Evolutionary conservation across 1,140 invertebrate genomes (phyloP), one percentile per base, ranked within the genome.

Genomic region (Dendroctonus valens): DNA sequence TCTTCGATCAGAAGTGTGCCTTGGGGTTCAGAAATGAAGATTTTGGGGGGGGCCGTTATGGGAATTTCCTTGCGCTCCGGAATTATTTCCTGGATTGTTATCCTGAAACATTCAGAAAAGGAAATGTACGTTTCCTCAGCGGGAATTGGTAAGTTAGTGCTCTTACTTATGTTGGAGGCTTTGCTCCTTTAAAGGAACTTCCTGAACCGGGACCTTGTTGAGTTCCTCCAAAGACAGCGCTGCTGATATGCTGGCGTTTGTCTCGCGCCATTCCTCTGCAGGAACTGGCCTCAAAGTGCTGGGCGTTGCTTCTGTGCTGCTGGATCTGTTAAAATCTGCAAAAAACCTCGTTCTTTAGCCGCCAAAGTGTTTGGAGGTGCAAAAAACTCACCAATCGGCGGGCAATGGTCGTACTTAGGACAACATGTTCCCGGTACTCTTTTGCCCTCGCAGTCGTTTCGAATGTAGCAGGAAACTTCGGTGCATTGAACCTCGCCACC

Each of bases 391-490:
- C 83, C 86, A 79, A 84, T 81, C 42, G 84, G 83, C 44, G 89
- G 87, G 77, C 90, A 91, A 78, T 91, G 87, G 72, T 91, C 88
- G 75, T 91, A 91, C 72, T 88, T 86, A 2, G 89, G 90, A 74
- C 90, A 91, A 76, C 90, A 91, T 69, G 86, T 82, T 7, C 88
- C 88, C 2, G 84, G 80, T 41, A 89, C 83, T 64, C 85, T 84
- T 63, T 82, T 83, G 64, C 85, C 88, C 72, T 85, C 82, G 77
- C 90, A 91, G 76, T 91, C 89, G 67, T 86, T 85, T 44, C 89
- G 80, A 65, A 84, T 83, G 78, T 86, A 90, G 77, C 90, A 91
- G 44, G 87, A 87, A 54, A 91, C 86, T 50, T 87, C 81, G 46
- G 86, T 85, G 77, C 90, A 91, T 68, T 89, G 85, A 65, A 91